These are phyloP conservation scores for Trialeurodes vaporariorum DNA, from an alignment of 1,140 invertebrate genomes.

Conservation along the genomic window DNA sequence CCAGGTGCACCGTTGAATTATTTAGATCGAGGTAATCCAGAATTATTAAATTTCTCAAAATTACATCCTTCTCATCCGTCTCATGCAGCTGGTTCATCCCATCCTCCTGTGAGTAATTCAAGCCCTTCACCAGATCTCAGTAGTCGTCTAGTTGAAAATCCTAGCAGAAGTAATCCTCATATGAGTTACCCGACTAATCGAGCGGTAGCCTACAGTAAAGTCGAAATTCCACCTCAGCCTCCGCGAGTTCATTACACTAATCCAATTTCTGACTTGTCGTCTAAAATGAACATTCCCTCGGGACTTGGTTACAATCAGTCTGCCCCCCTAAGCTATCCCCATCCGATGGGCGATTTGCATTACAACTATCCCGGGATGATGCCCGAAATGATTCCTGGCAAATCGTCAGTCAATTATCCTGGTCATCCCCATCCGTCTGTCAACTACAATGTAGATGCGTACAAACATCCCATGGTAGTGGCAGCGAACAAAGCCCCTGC, in stretches of 20 bases:
- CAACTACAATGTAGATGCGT: constrained; percentile 3
- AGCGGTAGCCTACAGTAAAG: not conserved
- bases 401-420: not conserved
- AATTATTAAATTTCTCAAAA: not conserved
- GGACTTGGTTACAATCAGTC: not conserved
- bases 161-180: not conserved
- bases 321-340: not conserved
- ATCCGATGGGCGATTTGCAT: not conserved
- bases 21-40: not conserved
- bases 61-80: not conserved
- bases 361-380: not conserved
- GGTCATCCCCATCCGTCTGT: not conserved
- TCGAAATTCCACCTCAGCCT: constrained; percentile 4
- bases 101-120: not conserved
- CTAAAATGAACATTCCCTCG: constrained; percentile 17
- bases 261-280: constrained; percentile 1
- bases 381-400: not conserved
- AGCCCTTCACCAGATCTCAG: not conserved
- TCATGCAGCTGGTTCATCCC: too few relatives aligned
- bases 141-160: not conserved
- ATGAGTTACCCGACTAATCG: not conserved
- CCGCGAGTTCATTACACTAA: constrained; percentile 17
- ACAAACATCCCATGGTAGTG: constrained; percentile 22
- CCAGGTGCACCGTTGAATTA: not conserved
- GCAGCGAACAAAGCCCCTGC: not conserved